Evolutionary conservation across 2,797 vertebrate species (phyloP).

Genomic region (Scolopax rusticola): DNA sequence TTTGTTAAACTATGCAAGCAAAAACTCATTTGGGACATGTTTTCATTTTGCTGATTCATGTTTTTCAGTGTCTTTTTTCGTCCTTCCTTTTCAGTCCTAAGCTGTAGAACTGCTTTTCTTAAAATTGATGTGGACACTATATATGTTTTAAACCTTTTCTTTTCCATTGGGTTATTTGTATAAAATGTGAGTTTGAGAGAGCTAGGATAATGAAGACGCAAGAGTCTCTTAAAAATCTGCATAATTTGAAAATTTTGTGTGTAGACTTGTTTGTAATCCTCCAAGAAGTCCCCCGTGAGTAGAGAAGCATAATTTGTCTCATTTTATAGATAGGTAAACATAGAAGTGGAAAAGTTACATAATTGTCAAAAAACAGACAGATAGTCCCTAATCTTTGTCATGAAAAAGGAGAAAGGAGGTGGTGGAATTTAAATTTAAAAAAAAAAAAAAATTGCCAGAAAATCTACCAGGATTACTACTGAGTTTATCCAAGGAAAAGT

Average conservation of each 20-base stretch:
- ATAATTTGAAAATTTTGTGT: neutral
- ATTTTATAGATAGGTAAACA: neutral
- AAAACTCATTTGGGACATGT: conserved; percentile 49
- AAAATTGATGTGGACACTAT: neutral
- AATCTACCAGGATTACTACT: neutral
- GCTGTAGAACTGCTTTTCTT: neutral
- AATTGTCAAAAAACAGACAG: neutral
- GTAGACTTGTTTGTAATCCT: neutral
- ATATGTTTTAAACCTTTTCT: neutral
- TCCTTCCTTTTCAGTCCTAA: neutral
- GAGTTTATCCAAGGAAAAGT: conserved; percentile 15
- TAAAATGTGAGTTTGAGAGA: neutral
- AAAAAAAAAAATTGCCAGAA: neutral
- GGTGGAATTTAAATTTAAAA: neutral
- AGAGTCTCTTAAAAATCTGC: neutral
- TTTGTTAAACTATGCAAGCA: conserved; percentile 40
- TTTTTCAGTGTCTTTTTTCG: conserved; percentile 15
- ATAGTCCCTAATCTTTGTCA: neutral
- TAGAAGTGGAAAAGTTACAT: neutral
- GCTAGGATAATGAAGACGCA: neutral
- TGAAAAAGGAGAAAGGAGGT: neutral
- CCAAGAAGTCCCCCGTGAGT: neutral
- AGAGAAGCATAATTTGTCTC: neutral
- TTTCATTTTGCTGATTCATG: conserved; percentile 1
- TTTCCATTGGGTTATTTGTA: neutral